Conservation (phyloP, 2,113 vertebrate genomes). For the Ramphastos sulfuratus region DNA sequence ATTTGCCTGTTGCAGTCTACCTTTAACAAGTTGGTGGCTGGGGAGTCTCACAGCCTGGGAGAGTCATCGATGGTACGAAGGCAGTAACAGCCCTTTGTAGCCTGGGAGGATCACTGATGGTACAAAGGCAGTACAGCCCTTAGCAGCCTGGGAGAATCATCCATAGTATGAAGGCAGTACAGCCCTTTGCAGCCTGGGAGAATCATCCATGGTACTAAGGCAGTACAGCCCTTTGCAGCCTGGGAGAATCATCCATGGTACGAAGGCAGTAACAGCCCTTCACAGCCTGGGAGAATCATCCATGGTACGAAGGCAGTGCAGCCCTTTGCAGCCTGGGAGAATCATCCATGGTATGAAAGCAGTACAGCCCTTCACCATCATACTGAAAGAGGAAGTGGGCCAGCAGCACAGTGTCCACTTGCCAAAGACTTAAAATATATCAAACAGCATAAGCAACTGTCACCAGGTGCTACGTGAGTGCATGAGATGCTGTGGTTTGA, state of each 20-base stretch:
- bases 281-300: neutral
- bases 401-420: neutral
- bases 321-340: neutral
- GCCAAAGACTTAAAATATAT: neutral
- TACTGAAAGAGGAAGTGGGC: neutral
- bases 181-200: neutral
- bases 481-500: neutral
- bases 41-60: neutral
- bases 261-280: neutral
- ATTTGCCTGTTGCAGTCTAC: rapidly evolving
- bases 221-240: neutral
- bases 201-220: rapidly evolving
- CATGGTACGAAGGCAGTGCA: neutral
- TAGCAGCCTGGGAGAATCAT: neutral
- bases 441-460: neutral
- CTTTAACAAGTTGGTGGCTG: neutral
- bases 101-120: neutral
- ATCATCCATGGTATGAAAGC: rapidly evolving
- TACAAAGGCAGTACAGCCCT: neutral
- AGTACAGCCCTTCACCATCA: neutral
- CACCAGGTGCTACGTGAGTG: neutral
- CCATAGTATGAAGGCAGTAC: rapidly evolving
- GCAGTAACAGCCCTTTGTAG: neutral
- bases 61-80: rapidly evolving
- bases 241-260: neutral